These are phyloP conservation scores for Peromyscus maniculatus DNA, from an alignment of 2,113 vertebrate species.

Conservation along the genomic window DNA sequence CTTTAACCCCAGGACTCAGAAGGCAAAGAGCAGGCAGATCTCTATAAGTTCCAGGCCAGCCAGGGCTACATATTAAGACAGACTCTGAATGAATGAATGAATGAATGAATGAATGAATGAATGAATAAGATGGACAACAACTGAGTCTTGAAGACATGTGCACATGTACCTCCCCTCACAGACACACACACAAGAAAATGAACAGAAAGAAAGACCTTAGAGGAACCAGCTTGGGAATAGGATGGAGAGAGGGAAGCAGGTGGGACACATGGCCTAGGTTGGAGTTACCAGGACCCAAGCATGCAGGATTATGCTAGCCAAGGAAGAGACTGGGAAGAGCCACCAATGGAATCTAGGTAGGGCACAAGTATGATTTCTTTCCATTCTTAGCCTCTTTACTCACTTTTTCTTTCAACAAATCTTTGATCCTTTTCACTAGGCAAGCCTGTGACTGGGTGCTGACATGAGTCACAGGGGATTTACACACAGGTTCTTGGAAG, in stretches of 20 bases:
- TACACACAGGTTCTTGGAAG: neutral
- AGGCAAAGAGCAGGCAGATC: neutral
- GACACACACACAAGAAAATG: neutral
- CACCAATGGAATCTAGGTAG: neutral
- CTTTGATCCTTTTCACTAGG: neutral
- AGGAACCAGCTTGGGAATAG: neutral
- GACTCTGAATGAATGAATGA: neutral
- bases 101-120: too few species aligned
- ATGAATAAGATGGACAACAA: neutral
- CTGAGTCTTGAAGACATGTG: neutral
- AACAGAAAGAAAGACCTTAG: neutral
- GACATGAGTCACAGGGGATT: neutral
- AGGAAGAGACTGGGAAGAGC: neutral
- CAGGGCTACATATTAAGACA: neutral
- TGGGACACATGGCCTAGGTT: neutral
- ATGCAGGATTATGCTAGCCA: neutral
- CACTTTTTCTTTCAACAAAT: constrained; percentile 19
- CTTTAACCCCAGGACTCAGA: neutral
- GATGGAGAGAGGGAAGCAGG: neutral
- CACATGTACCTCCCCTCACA: neutral
- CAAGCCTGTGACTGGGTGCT: neutral
- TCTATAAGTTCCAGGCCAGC: neutral
- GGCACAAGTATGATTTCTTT: neutral
- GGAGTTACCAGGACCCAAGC: neutral
- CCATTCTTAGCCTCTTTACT: neutral